Evolutionary conservation across 2,888 invertebrate genomes (phyloP).

Genomic region (Phoronis australis): DNA sequence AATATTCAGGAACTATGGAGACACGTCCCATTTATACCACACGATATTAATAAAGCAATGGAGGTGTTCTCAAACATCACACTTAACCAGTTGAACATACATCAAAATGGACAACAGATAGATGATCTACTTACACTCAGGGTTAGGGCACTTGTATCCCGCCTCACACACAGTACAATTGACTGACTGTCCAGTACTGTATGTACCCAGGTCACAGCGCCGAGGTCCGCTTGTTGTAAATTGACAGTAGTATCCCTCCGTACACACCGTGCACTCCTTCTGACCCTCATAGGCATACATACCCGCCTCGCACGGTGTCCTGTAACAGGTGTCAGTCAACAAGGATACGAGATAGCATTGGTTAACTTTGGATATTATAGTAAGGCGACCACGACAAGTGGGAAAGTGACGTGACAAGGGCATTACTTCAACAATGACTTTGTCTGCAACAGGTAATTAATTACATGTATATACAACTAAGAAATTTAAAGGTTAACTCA

Average conservation of each 20-base stretch:
- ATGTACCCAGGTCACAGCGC: conserved; percentile 31
- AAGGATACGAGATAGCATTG: too few species aligned
- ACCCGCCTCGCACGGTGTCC: conserved; percentile 32
- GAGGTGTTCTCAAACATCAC: background rate
- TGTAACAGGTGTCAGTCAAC: too few species aligned
- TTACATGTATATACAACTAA: too few species aligned
- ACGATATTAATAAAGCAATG: too few species aligned
- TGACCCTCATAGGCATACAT: conserved; percentile 38
- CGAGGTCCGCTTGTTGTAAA: conserved; percentile 22
- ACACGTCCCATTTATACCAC: too few species aligned
- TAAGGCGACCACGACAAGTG: too few species aligned
- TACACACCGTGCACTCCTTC: conserved; percentile 33
- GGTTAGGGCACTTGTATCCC: conserved; percentile 33
- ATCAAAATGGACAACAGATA: background rate
- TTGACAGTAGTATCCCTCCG: conserved; percentile 39
- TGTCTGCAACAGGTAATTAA: too few species aligned
- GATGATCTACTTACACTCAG: conserved; percentile 19
- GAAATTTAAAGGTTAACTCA: too few species aligned
- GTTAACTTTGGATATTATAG: too few species aligned
- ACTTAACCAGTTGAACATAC: background rate
- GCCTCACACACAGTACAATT: conserved; percentile 46
- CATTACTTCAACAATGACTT: too few species aligned
- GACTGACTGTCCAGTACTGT: conserved; percentile 32
- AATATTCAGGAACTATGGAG: too few species aligned
- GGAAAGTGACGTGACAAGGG: too few species aligned